Evolutionary conservation across 1,140 invertebrate species (phyloP).

Genomic region (Ptiloglossa arizonensis): DNA sequence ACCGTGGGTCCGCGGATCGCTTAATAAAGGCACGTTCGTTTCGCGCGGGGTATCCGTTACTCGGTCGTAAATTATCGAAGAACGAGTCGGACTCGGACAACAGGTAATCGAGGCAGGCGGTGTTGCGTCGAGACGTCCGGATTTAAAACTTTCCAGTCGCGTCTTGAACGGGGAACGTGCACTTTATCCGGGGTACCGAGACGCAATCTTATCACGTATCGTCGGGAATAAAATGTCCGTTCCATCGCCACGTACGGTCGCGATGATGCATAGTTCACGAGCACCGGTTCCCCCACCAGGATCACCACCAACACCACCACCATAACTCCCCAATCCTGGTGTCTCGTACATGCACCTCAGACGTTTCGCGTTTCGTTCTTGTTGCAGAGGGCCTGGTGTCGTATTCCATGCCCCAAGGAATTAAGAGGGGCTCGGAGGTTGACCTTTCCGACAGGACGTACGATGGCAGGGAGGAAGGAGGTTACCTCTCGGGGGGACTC

Average conservation of each 20-base stretch:
- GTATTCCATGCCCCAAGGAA: slow-evolving; percentile 91
- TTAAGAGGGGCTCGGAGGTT: slow-evolving; percentile 85
- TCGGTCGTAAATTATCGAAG: neutral
- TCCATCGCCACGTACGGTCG: slow-evolving; percentile 25
- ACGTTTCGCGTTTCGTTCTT: slow-evolving; percentile 28
- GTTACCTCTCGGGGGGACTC: slow-evolving; percentile 88
- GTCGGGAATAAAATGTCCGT: slow-evolving; percentile 41
- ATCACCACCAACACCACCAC: no score
- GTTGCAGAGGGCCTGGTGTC: slow-evolving; percentile 88
- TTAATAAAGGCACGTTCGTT: neutral
- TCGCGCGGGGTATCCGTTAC: neutral
- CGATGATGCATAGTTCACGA: slow-evolving; percentile 56
- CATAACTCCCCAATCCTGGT: no score
- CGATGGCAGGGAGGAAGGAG: slow-evolving; percentile 87
- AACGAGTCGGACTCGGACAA: no score
- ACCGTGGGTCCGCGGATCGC: no score
- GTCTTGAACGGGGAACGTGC: slow-evolving; percentile 13
- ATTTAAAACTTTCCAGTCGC: slow-evolving; percentile 47
- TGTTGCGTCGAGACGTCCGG: neutral
- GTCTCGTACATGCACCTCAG: neutral
- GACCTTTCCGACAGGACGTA: slow-evolving; percentile 92
- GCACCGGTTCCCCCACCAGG: no score
- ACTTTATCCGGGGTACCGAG: slow-evolving; percentile 5
- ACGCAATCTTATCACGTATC: slow-evolving; percentile 59
- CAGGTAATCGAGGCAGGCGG: neutral